These are phyloP conservation scores for Alligator mississippiensis DNA, from an alignment of 2,113 vertebrate species.

Conservation along the genomic window DNA sequence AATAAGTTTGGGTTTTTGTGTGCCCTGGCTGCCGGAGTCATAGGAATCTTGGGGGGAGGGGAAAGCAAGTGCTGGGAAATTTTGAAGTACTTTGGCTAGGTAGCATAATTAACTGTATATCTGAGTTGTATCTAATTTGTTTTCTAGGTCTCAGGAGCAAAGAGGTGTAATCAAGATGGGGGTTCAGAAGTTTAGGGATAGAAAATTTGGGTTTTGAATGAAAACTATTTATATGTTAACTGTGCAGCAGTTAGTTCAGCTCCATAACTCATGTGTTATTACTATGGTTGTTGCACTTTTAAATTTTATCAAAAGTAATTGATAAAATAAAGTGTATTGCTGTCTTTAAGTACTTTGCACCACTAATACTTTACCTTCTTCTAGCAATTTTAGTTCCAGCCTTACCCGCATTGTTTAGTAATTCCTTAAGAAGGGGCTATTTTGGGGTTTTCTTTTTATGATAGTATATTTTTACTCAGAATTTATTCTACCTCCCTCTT, in stretches of 20 bases:
- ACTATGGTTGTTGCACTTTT: not conserved
- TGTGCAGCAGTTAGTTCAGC: not conserved
- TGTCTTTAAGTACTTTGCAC: not conserved
- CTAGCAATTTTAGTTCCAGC: too few relatives aligned
- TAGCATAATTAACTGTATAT: not conserved
- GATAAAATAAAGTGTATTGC: not conserved
- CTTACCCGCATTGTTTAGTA: too few relatives aligned
- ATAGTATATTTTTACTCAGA: not conserved
- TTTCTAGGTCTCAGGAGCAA: accelerated
- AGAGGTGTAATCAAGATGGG: not conserved
- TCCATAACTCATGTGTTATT: not conserved
- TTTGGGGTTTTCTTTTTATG: not conserved
- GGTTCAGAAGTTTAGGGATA: not conserved
- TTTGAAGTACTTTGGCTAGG: not conserved
- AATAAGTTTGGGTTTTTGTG: too few relatives aligned
- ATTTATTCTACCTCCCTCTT: not conserved
- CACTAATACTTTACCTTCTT: too few relatives aligned
- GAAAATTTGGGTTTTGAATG: not conserved
- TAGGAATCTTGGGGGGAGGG: not conserved
- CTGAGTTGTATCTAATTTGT: not conserved
- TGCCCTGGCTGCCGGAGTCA: not conserved
- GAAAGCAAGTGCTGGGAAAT: not conserved
- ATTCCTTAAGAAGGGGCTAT: not conserved
- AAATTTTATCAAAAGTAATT: not conserved
- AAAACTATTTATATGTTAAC: not conserved